These are phyloP conservation scores for Melieria picta DNA, from an alignment of 2,888 invertebrate species.

Conservation along the genomic window DNA sequence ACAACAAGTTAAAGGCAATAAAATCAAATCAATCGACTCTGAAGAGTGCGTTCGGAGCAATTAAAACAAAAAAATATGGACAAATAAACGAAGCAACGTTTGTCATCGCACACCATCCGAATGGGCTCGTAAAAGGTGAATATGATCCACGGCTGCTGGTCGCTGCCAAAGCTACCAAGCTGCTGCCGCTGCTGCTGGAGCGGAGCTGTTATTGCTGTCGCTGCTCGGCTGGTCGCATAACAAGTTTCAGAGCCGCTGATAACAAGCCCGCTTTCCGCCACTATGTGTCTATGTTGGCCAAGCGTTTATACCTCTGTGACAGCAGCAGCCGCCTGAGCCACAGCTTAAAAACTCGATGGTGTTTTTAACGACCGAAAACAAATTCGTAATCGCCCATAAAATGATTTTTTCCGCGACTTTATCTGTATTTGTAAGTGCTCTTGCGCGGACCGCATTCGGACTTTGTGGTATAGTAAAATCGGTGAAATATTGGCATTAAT, in stretches of 20 bases:
- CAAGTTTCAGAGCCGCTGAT: conserved; percentile 22
- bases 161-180: neutral
- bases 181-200: neutral
- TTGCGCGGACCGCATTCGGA: neutral
- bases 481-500: conserved; percentile 9
- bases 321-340: neutral
- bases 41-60: neutral
- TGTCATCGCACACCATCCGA: neutral
- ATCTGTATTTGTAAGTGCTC: neutral
- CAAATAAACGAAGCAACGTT: neutral
- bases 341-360: conserved; percentile 15
- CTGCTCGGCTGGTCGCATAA: neutral
- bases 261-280: neutral
- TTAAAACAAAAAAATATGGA: neutral
- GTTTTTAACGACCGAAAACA: conserved; percentile 31
- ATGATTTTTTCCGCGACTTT: conserved; percentile 22
- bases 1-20: neutral
- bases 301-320: neutral
- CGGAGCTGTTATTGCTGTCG: neutral
- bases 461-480: conserved; percentile 6
- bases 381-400: conserved; percentile 31
- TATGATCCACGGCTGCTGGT: conserved; percentile 17
- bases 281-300: neutral
- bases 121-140: neutral
- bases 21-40: neutral